These are phyloP conservation scores for Zenarchopterus dispar DNA, from an alignment of 2,797 vertebrate species.

Conservation along the genomic window DNA sequence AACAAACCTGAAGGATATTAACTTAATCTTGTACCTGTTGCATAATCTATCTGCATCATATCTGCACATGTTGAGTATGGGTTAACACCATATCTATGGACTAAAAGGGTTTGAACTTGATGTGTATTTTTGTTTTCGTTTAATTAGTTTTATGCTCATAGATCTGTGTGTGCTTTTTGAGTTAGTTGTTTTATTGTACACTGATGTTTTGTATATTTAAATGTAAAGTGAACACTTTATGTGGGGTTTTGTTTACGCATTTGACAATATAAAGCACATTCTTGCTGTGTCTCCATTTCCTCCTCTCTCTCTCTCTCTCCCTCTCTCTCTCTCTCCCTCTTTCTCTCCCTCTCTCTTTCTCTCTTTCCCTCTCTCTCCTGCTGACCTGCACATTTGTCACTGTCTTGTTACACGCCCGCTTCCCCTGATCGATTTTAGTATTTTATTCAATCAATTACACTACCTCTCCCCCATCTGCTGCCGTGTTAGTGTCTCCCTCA, in stretches of 20 bases:
- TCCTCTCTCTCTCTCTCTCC: conserved; percentile 37
- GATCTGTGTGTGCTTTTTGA: too few relatives aligned
- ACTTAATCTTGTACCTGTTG: too few relatives aligned
- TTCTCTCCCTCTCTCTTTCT: conserved; percentile 20
- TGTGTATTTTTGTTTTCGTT: too few relatives aligned
- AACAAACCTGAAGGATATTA: too few relatives aligned
- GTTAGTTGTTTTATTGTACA: too few relatives aligned
- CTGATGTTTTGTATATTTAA: background rate
- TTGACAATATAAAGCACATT: conserved; percentile 1
- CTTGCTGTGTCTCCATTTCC: conserved; percentile 21
- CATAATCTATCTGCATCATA: too few relatives aligned
- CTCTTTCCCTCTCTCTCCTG: conserved; percentile 42
- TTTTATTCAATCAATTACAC: conserved; percentile 76
- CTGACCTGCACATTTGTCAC: conserved; percentile 73
- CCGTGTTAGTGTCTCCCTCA: conserved; percentile 73
- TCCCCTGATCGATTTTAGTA: conserved; percentile 77
- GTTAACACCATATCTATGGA: too few relatives aligned
- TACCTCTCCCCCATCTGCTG: conserved; percentile 69
- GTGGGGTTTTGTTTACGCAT: background rate
- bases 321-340: conserved; percentile 30
- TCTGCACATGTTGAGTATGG: too few relatives aligned
- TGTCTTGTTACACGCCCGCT: conserved; percentile 63
- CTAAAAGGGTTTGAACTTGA: too few relatives aligned
- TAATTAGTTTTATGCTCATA: too few relatives aligned
- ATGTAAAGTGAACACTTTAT: background rate